These are phyloP conservation scores for Stegastes partitus DNA, from an alignment of 2,113 vertebrate genomes.

Conservation along the genomic window DNA sequence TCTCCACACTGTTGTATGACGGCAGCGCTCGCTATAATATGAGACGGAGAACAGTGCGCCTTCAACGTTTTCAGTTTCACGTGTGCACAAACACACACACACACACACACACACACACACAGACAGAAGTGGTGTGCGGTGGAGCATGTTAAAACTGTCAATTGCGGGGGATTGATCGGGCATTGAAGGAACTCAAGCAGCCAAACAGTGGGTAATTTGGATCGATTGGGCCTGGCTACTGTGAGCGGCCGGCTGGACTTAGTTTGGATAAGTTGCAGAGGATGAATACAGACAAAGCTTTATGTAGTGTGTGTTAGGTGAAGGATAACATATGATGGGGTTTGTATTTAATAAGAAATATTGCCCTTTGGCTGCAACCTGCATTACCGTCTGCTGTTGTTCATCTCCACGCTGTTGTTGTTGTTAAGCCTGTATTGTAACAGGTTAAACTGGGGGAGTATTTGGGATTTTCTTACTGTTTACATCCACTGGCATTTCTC, in stretches of 20 bases:
- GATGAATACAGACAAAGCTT: slow-evolving; percentile 64
- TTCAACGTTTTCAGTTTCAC: slow-evolving; percentile 16
- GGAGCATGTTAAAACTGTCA: slow-evolving; percentile 71
- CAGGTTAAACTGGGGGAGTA: not conserved
- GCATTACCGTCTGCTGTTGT: not conserved
- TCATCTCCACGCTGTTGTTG: not conserved
- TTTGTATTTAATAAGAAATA: slow-evolving; percentile 23
- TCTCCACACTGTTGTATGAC: slow-evolving; percentile 38
- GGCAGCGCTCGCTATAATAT: slow-evolving; percentile 1
- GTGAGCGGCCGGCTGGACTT: slow-evolving; percentile 46
- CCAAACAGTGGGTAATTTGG: slow-evolving; percentile 79
- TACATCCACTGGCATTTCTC: not conserved
- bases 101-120: slow-evolving; percentile 1
- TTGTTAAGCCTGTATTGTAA: not conserved
- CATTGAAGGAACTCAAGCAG: slow-evolving; percentile 78
- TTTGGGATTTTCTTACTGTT: not conserved
- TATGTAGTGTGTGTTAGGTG: slow-evolving; percentile 24
- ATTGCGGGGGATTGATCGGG: slow-evolving; percentile 75
- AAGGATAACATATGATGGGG: slow-evolving; percentile 8
- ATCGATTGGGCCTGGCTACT: slow-evolving; percentile 64
- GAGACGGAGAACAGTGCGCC: slow-evolving; percentile 2
- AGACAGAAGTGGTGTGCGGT: slow-evolving; percentile 34
- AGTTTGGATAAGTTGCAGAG: slow-evolving; percentile 57
- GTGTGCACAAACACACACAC: slow-evolving; percentile 20
- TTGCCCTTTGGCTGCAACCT: not conserved